Evolutionary conservation across 2,888 invertebrate genomes (phyloP), one percentile per base, ranked within the genome.

Genomic region (Amphipoea lucens): DNA sequence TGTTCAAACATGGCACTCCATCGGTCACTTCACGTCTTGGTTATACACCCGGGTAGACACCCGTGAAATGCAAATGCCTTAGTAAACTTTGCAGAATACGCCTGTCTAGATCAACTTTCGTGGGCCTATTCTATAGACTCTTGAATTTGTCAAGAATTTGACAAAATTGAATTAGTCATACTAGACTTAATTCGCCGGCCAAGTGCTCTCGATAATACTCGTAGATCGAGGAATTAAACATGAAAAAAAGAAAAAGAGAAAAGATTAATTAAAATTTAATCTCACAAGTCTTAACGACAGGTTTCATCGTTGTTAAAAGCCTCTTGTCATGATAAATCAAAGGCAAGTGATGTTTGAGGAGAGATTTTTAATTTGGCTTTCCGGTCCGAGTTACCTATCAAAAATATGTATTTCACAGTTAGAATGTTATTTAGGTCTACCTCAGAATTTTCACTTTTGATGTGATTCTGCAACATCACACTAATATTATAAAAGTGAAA

Each of bases 321-420:
- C 42, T 57, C 45, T 66, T 45, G 70, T 70, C 57, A 29, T 57
- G n/a, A 66, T 60, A 14, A 79, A 66, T 79, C 48, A 76, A 75
- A 66, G 29, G n/a, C 20, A 17, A 75, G 29, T 65, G 57, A 60
- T 3, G 65, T 82, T 75, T 42, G 20, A 66, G 57, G 51, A 76
- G 66, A 79, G 23, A 76, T 42, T 79, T 82, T 83, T 51, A 60
- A 66, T 79, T 76, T 76, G 20, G 4, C 17, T 75, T 57, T 75
- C 17, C 4, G 23, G 2, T 76, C 17, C 14, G 14, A 48, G 75
- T 45, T 36, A 17, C 29, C 7, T 29, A 29, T 2, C 14, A 36
- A 63, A 36, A 63, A 29, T 29, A 62, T 7, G 29, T 62, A 62
- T 29, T 60, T 76, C 23, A 7, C 1, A 29, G 3, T 29, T 14